Percentiles rank a stretch among this genome's conserved stretches.
Conservation (phyloP, 2,797 vertebrate genomes). For the Sarcophilus harrisii region DNA sequence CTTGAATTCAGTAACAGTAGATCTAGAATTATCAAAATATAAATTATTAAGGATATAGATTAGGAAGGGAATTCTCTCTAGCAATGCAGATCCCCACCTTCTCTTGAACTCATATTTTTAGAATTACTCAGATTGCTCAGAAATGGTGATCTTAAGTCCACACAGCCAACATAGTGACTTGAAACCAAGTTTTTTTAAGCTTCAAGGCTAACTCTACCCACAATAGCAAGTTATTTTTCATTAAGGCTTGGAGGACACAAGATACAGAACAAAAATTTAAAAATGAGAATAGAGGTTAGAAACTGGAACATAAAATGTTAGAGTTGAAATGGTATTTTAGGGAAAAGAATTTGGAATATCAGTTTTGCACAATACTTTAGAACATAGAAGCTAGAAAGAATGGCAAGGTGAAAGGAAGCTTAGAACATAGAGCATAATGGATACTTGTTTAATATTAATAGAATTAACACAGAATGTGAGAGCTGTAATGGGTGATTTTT, state of each 20-base stretch:
- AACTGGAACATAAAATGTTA: neutral
- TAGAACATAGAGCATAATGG: neutral
- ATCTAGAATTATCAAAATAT: neutral
- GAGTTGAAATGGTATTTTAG: neutral
- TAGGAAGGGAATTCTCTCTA: neutral
- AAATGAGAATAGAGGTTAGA: neutral
- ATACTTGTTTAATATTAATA: neutral
- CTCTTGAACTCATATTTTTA: neutral
- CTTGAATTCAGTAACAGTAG: neutral
- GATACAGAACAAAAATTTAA: neutral
- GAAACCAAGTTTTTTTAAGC: neutral
- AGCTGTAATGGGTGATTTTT: neutral
- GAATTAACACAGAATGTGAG: neutral
- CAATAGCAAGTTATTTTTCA: neutral
- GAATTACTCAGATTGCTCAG: neutral
- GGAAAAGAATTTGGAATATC: neutral
- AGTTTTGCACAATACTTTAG: neutral
- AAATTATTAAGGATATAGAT: neutral
- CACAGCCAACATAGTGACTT: neutral
- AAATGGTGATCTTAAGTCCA: neutral
- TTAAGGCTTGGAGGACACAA: neutral
- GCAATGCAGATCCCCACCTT: neutral
- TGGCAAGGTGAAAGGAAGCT: neutral
- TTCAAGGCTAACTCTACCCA: neutral
- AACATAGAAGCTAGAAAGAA: neutral